Base-by-base conservation (phyloP, 2,888 invertebrate genomes). In the Hanleya hanleyi region DNA sequence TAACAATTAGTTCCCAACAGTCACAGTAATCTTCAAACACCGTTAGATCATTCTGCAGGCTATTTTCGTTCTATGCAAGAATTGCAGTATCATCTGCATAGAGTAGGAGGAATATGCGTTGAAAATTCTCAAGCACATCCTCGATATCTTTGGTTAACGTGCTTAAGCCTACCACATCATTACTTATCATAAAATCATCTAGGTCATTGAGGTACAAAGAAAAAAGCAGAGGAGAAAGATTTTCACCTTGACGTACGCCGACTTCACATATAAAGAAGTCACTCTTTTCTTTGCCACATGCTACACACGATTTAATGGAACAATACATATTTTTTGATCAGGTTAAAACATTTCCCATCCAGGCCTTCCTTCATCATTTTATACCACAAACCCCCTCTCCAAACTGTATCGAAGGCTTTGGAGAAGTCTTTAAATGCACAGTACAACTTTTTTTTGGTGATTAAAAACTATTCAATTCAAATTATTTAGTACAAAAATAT, bases 401-500 rank as follows among this genome's bases (percentile, higher is more conserved):
- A 66, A 37, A 71, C 32, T 12, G 36, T 71, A 50, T 71, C 71
- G 26, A 71, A 71, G 12, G 66, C 12, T n/a, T 41, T 41, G 12
- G 12, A 12, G 12, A 41, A n/a, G n/a, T 41, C 47, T 41, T 15
- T 41, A 35, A 51, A 71, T 18, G 51, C 15, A 26, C 66, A 66
- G 37, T 50, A 71, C n/a, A 66, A 37, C 36, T 51, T 35, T 49
- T 41, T 51, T 47, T 9, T 32, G 32, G n/a, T 36, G 29, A 2
- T 18, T 9, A 6, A 50, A 50, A n/a, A 35, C 66, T 66, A 69
- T 67, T 67, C 67, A 50, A 15, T 67, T 37, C 32, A 75, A 41
- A 9, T 62, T 15, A 38, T 70, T 32, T 6, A 69, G 29, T 7
- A 47, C 38, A 64, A 75, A 75, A n/a, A 75, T 67, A 64, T 72